Evolutionary conservation across 2,113 vertebrate species (phyloP).

Genomic region (Odocoileus virginianus): DNA sequence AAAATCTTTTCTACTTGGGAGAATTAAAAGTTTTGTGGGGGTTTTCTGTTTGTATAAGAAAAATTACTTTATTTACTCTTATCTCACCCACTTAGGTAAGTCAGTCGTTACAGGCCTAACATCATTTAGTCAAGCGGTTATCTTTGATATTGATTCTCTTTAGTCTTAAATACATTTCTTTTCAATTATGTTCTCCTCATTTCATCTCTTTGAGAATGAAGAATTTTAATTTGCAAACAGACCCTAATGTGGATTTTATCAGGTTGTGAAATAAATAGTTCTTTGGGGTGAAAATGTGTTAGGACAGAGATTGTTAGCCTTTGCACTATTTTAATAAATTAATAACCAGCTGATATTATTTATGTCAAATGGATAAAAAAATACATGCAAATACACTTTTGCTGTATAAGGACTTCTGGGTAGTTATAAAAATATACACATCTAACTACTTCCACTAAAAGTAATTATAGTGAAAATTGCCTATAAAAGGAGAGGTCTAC

Average conservation of each 20-base stretch:
- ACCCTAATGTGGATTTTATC: not conserved
- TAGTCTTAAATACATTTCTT: not conserved
- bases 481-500: not conserved
- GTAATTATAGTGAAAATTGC: not conserved
- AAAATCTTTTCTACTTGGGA: not conserved
- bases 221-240: constrained; percentile 10
- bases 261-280: not conserved
- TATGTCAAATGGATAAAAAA: not conserved
- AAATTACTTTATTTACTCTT: not conserved
- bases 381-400: not conserved
- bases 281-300: not conserved
- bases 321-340: not conserved
- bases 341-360: not conserved
- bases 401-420: not conserved
- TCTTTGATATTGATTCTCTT: not conserved
- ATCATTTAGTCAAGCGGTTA: not conserved
- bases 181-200: not conserved
- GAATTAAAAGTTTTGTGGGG: not conserved
- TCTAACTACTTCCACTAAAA: not conserved
- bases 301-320: not conserved
- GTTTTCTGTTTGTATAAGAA: not conserved
- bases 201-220: not conserved
- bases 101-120: not conserved
- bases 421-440: not conserved
- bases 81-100: not conserved